Percentiles rank a stretch among this genome's conserved stretches.
Evolutionary conservation across 2,888 invertebrate genomes (phyloP).

Genomic region (Steinernema hermaphroditum): DNA sequence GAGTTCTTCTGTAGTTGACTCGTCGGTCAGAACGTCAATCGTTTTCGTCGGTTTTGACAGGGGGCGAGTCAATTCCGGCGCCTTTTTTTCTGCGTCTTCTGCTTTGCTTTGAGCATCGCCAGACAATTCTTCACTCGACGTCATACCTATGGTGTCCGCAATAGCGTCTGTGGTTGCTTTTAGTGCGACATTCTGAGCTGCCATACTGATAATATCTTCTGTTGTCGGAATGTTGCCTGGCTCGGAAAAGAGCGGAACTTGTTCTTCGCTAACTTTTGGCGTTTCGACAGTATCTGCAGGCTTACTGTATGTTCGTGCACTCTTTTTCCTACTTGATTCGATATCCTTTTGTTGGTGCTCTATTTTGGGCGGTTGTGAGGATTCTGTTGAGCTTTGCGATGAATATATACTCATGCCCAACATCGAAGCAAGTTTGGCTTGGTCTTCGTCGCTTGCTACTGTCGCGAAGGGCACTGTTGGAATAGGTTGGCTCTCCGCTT

Average conservation of each 20-base stretch:
- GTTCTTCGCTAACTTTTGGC: background rate
- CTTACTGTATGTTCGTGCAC: too few species aligned
- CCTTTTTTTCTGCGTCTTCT: background rate
- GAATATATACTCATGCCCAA: background rate
- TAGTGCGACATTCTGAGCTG: background rate
- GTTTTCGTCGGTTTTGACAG: background rate
- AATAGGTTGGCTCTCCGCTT: too few species aligned
- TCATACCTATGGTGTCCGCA: background rate
- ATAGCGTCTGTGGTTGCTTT: background rate
- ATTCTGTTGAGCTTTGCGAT: background rate
- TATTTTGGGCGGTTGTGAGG: background rate
- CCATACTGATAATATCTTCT: constrained; percentile 12
- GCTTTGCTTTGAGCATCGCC: too few species aligned
- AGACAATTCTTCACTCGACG: background rate
- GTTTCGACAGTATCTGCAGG: too few species aligned
- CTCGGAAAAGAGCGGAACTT: background rate
- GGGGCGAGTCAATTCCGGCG: background rate
- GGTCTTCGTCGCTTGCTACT: background rate
- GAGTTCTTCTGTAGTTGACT: background rate
- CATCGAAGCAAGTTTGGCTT: background rate
- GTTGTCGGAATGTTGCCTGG: background rate
- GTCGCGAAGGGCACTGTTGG: background rate
- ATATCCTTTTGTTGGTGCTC: background rate
- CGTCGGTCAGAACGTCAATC: background rate
- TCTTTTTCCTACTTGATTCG: too few species aligned